Base-by-base conservation (phyloP, 2,888 invertebrate species). In the Prionchulus punctatus region DNA sequence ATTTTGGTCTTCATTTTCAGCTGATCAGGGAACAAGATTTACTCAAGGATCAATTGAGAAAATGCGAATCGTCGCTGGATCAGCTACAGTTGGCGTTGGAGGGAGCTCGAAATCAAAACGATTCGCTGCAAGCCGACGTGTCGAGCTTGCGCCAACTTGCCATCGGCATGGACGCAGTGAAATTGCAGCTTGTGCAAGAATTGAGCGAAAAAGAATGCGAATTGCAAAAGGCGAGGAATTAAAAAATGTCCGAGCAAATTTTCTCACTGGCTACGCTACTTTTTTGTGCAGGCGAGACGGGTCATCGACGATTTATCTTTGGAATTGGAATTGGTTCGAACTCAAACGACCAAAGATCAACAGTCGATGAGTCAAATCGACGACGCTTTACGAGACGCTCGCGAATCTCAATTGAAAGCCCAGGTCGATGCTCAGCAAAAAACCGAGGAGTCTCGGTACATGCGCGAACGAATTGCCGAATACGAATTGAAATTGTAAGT, bases 401-500 rank as follows among this genome's bases (percentile, higher is more conserved):
- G 45, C 18, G 45, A 45, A n/a, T 12, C 45, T 4, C 45, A 45
- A 23, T 45, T n/a, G 4, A 45, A n/a, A 23, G 45, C 45, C 45
- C 18, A 45, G 23, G 23, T 45, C 23, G 45, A 45, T n/a, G 45
- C 45, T n/a, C 45, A 45, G 23, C 4, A 45, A 45, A 12, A 23
- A n/a, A 12, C 18, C 45, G 45, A 45, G 18, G 45, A 45, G 23
- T n/a, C 23, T 12, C 12, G 23, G 4, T 23, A n/a, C 12, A 7
- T n/a, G 7, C 45, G 45, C 12, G 45, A 45, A 45, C 12, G 23
- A 23, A 23, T 45, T 23, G 23, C 4, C 12, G 45, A 45, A 45
- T 45, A 45, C 45, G 45, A 45, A 45, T 7, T 45, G 7, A 45
- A 45, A 45, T 23, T 45, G 45, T 45, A 45, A 45, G 45, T 23